Evolutionary conservation across 2,888 invertebrate species (phyloP).

Genomic region (Quadroppia sp.): DNA sequence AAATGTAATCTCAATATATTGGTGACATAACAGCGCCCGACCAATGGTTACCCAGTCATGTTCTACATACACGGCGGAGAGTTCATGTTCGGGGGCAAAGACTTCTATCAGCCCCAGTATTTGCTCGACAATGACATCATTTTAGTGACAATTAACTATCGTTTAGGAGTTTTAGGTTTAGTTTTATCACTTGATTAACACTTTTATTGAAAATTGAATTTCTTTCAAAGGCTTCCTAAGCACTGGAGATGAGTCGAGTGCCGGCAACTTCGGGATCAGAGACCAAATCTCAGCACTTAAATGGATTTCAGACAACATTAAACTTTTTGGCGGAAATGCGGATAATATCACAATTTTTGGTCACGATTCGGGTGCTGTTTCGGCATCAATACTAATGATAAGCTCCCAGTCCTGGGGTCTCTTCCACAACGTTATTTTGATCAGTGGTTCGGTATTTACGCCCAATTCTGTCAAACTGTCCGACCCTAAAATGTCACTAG

Average conservation of each 20-base stretch:
- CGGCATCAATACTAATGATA: conserved; percentile 43
- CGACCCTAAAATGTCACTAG: conserved; percentile 20
- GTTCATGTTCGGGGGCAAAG: conserved; percentile 51
- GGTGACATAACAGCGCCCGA: conserved; percentile 50
- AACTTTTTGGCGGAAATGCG: conserved; percentile 50
- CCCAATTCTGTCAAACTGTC: conserved; percentile 40
- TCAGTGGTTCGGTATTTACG: conserved; percentile 43
- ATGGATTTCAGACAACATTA: conserved; percentile 50
- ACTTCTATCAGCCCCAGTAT: conserved; percentile 52
- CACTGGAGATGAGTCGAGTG: conserved; percentile 48
- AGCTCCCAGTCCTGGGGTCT: background rate
- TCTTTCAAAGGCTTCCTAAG: conserved; percentile 54
- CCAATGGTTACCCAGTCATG: conserved; percentile 60
- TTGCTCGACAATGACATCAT: conserved; percentile 52
- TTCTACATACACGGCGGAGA: conserved; percentile 56
- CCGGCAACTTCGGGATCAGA: conserved; percentile 51
- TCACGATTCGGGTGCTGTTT: conserved; percentile 50
- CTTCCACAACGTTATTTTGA: conserved; percentile 31
- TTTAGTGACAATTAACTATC: conserved; percentile 57
- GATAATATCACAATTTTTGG: conserved; percentile 50
- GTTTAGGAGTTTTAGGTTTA: conserved; percentile 51
- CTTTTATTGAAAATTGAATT: background rate
- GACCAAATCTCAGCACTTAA: conserved; percentile 51
- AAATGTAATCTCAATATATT: background rate
- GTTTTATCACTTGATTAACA: background rate